Conservation (phyloP, 1,140 invertebrate genomes). For the Amphibalanus amphitrite region DNA sequence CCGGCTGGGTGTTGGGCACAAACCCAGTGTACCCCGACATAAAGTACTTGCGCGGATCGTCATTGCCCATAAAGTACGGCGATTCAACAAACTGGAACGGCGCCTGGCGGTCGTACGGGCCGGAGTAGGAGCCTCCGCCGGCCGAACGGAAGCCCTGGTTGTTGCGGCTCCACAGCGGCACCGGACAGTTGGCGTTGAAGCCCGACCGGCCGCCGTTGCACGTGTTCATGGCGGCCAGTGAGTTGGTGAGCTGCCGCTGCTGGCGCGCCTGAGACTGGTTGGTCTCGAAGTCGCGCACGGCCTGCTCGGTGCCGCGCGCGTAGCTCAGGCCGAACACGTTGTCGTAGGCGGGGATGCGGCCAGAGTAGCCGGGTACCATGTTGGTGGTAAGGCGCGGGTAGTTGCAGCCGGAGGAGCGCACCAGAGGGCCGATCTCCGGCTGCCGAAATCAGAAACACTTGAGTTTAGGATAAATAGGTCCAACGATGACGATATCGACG, state of each 20-base stretch:
- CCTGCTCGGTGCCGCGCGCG: not conserved
- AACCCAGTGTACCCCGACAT: conserved; percentile 42
- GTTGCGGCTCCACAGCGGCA: not conserved
- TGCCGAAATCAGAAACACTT: too few species aligned
- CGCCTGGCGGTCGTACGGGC: not conserved
- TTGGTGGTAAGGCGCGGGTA: not conserved
- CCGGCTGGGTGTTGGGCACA: conserved; percentile 41
- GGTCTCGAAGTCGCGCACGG: not conserved
- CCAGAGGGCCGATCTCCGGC: not conserved
- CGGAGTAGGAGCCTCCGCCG: not conserved
- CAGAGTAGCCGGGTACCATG: not conserved
- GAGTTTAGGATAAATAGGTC: too few species aligned
- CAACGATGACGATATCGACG: too few species aligned
- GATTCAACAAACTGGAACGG: conserved; percentile 17
- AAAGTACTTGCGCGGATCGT: conserved; percentile 42
- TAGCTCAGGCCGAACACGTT: not conserved
- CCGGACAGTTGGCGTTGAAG: not conserved
- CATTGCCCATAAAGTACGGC: conserved; percentile 49
- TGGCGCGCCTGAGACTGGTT: not conserved
- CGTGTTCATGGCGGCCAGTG: not conserved
- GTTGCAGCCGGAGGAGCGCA: not conserved
- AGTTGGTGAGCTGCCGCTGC: not conserved
- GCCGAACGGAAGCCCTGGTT: not conserved
- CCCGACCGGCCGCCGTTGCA: not conserved
- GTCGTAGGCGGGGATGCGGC: not conserved